Base-by-base conservation (phyloP, 2,888 invertebrate species). In the Ceratothoa steindachneri region DNA sequence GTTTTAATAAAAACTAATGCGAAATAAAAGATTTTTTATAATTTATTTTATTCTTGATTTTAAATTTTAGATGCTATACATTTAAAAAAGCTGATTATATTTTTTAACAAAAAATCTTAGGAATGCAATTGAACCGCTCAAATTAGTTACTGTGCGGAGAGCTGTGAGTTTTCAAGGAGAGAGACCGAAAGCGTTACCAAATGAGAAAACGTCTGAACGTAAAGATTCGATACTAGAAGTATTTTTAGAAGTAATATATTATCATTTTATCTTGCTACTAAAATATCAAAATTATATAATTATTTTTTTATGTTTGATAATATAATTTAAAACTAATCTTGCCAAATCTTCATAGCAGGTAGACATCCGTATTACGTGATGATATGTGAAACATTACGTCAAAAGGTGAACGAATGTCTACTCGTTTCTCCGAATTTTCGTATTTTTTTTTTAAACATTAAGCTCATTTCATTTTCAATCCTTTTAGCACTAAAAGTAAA, bases 91-190 rank as follows among this genome's bases (percentile, higher is more conserved):
- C 41, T 41, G 15, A 41, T 15, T 9, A 41, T 41, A 41, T 41
- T 41, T 41, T 41, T 15, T 41, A 9, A 41, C 41, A 41, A 41
- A 41, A 41, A 15, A 9, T 15, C 5, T 15, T 41, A 41, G 5
- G 7, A 41, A 41, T 41, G 41, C 41, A 41, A 15, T 41, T 9
- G 41, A 41, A 41, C 41, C 15, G 15, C 41, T 41, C 41, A 41
- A 41, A 41, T 41, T 41, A 60, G 60, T 60, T 60, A 24, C 60
- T 60, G 60, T 60, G 60, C 60, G 60, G 24, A 60, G 60, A 60
- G 60, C 12, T 12, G 24, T 2, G 24, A 24, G 24, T 24, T n/a
- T 12, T 2, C 1, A 24, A 24, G 24, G 22, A 60, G 60, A 60
- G 60, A 60, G 60, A 24, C 55, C 27, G 60, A 60, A 60, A n/a